These are phyloP conservation scores for Spilosoma lubricipeda DNA, from an alignment of 2,888 invertebrate species.

Conservation along the genomic window DNA sequence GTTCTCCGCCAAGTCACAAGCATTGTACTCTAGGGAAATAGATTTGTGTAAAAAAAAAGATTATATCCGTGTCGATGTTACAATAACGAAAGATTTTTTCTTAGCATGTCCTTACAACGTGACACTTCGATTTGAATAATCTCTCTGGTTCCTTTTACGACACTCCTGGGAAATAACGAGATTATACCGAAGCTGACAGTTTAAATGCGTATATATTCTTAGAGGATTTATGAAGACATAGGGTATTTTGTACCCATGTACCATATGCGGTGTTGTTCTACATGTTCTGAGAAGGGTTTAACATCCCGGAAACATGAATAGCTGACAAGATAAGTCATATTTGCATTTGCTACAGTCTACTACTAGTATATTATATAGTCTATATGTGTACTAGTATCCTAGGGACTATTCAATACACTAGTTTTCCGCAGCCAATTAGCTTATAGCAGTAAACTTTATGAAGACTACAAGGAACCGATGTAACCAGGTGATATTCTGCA, in stretches of 20 bases:
- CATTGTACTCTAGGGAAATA: not conserved
- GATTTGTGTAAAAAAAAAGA: slow-evolving; percentile 1
- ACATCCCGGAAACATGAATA: not conserved
- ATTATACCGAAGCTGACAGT: slow-evolving; percentile 11
- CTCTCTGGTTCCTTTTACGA: slow-evolving; percentile 6
- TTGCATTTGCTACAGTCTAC: not conserved
- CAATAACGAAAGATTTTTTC: not conserved
- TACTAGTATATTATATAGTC: too few species aligned
- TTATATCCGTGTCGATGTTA: not conserved
- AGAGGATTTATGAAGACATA: slow-evolving; percentile 5
- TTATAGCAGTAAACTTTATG: too few species aligned
- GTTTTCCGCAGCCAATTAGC: too few species aligned
- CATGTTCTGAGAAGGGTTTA: not conserved
- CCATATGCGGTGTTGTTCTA: not conserved
- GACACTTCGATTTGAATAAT: slow-evolving; percentile 12
- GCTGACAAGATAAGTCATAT: not conserved
- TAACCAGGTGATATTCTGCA: too few species aligned
- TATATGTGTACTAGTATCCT: too few species aligned
- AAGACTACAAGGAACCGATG: too few species aligned
- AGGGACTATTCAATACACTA: too few species aligned
- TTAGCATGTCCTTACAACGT: not conserved
- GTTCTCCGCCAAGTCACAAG: not conserved
- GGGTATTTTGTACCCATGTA: slow-evolving; percentile 5
- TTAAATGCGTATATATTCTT: slow-evolving; percentile 3
- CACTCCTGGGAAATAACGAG: slow-evolving; percentile 13